phyloP scores from a whole-genome alignment of 2,888 invertebrate species.

The Drosophila leonis region DNA sequence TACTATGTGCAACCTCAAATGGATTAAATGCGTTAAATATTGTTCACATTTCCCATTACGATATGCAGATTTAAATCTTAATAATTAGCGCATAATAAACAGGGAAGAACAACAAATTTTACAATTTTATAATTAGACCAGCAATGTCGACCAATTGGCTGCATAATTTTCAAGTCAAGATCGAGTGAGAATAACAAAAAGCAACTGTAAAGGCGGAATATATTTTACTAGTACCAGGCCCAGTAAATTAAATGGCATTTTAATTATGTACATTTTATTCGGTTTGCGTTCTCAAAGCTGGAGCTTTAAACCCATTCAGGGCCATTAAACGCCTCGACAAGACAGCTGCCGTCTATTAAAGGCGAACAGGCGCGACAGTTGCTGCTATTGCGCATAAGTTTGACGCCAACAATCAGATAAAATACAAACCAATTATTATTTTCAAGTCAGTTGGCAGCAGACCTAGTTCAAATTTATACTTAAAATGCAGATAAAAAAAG shows the following conservation, averaged over 20 bases:
- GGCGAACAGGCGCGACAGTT: slow-evolving; percentile 38
- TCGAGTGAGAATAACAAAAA: background rate
- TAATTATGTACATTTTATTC: slow-evolving; percentile 39
- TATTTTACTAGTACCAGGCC: background rate
- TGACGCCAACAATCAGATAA: slow-evolving; percentile 50
- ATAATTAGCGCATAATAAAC: background rate
- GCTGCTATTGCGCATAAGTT: slow-evolving; percentile 49
- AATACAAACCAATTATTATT: slow-evolving; percentile 36
- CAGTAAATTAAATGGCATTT: slow-evolving; percentile 42
- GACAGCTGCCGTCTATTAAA: slow-evolving; percentile 58
- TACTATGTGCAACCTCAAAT: slow-evolving; percentile 36
- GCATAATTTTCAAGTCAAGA: background rate
- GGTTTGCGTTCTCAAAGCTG: slow-evolving; percentile 36
- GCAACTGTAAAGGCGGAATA: slow-evolving; percentile 1
- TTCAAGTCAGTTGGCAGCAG: background rate
- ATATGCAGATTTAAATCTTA: background rate
- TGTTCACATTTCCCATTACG: slow-evolving; percentile 12
- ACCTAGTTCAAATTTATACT: background rate
- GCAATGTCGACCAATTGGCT: background rate
- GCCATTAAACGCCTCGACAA: slow-evolving; percentile 59
- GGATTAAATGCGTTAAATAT: slow-evolving; percentile 6
- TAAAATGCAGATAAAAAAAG: background rate
- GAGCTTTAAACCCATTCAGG: slow-evolving; percentile 57
- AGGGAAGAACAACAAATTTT: background rate
- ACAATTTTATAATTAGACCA: background rate